Conservation (phyloP, 2,113 vertebrate species). For the Nansenia antarctica region DNA sequence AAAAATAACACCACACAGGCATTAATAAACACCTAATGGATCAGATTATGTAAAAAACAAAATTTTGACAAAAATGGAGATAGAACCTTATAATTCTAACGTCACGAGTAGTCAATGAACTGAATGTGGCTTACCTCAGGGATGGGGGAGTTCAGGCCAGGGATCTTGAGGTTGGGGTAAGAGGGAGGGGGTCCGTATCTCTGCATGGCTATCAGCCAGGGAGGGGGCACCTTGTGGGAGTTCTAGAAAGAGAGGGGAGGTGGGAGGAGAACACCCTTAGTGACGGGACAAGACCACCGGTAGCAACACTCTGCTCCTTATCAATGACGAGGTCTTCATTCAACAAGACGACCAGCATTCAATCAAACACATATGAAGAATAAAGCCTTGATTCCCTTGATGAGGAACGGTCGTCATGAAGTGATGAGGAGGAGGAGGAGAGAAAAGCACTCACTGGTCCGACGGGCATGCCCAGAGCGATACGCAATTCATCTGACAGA, state of each 20-base stretch:
- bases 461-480: constrained; percentile 91
- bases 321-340: background rate
- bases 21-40: too few relatives aligned
- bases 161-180: constrained; percentile 91
- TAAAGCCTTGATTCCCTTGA: too few relatives aligned
- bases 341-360: background rate
- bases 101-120: too few relatives aligned
- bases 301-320: background rate
- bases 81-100: too few relatives aligned
- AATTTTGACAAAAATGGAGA: too few relatives aligned
- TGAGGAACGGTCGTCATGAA: background rate
- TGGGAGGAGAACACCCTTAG: background rate
- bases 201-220: constrained; percentile 94
- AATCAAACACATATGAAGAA: background rate
- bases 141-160: constrained; percentile 88
- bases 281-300: background rate
- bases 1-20: too few relatives aligned
- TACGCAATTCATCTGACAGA: constrained; percentile 88
- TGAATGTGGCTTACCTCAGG: constrained; percentile 88
- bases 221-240: constrained; percentile 91
- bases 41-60: too few relatives aligned
- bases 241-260: constrained; percentile 70
- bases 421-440: background rate
- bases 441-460: constrained; percentile 79
- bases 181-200: constrained; percentile 89